Percentiles rank a stretch among this genome's conserved stretches.
These are phyloP conservation scores for Aspidiotus destructor DNA, from an alignment of 2,888 invertebrate genomes.

Conservation along the genomic window DNA sequence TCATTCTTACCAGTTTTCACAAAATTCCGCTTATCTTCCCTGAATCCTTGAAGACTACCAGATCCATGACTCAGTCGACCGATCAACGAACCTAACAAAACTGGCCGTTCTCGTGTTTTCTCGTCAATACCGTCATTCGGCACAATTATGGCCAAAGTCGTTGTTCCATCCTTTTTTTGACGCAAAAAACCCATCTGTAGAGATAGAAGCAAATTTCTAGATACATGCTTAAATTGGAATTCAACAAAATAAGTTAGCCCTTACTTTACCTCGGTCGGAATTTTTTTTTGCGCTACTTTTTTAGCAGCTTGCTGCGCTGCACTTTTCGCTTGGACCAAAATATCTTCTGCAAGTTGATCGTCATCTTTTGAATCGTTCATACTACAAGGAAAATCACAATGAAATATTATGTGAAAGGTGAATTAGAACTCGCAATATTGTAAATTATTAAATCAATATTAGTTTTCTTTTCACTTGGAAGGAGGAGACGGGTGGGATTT, in stretches of 20 bases:
- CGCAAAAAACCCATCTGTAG: slow-evolving; percentile 67
- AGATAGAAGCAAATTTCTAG: background rate
- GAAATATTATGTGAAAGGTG: background rate
- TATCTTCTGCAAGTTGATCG: slow-evolving; percentile 64
- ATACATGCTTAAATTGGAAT: background rate
- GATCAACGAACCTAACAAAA: slow-evolving; percentile 69
- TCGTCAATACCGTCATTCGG: slow-evolving; percentile 61
- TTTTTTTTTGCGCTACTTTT: slow-evolving; percentile 45
- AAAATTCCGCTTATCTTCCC: slow-evolving; percentile 80
- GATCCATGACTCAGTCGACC: slow-evolving; percentile 75
- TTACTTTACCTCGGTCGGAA: slow-evolving; percentile 16
- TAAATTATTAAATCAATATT: too few relatives aligned
- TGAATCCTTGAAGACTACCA: slow-evolving; percentile 64
- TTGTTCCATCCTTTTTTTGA: slow-evolving; percentile 77
- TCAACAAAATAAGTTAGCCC: background rate
- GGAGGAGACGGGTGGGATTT: too few relatives aligned
- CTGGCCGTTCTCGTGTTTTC: slow-evolving; percentile 63
- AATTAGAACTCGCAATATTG: background rate
- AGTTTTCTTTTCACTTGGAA: too few relatives aligned
- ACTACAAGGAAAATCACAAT: slow-evolving; percentile 37
- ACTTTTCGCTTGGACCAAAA: slow-evolving; percentile 59
- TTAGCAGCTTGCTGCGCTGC: slow-evolving; percentile 63
- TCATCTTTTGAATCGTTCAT: slow-evolving; percentile 69
- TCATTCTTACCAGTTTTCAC: slow-evolving; percentile 55
- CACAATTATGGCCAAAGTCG: slow-evolving; percentile 74